Base-by-base conservation (phyloP, 2,888 invertebrate genomes). In the Spisula subtruncata region DNA sequence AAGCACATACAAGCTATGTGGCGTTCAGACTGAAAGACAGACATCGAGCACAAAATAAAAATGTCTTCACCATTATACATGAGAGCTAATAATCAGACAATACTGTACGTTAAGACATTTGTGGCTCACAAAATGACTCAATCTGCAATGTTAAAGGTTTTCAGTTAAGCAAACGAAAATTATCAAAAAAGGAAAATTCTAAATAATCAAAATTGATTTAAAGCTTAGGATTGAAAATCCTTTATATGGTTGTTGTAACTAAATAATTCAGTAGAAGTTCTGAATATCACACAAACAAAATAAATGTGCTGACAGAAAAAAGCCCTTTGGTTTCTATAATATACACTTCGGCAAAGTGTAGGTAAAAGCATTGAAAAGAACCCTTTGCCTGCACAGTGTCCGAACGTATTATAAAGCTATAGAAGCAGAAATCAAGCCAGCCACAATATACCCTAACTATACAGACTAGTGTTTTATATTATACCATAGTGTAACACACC, bases 391-490 rank as follows among this genome's bases (percentile, higher is more conserved):
- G 60, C 60, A 66, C 60, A 66, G 60, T 66, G 60, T 25, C 25
- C 25, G 60, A 66, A 66, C 25, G 12, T 66, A n/a, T n/a, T n/a
- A n/a, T n/a, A n/a, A 66, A 66, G 60, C 60, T 66, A 66, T 25
- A 66, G 60, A 66, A 66, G 60, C 60, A 66, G 60, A n/a, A 66
- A 66, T n/a, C 60, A 66, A 66, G 60, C 60, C 60, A 66, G 60
- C 60, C 60, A 66, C 20, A 66, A n/a, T n/a, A 66, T 25, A 25
- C 60, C 60, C 60, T 66, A 66, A 66, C 60, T 66, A 66, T 66
- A 25, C 25, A 66, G 51, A 16, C 51, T 51, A 51, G 16, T 51
- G 1, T 51, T 10, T 41, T 51, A 51, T 51, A 51, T 16, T 51
- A 51, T 41, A 51, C 51, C 51, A 51, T 51, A 51, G 51, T 51